These are phyloP conservation scores for Protophormia terraenovae DNA, from an alignment of 2,888 invertebrate genomes.

Conservation along the genomic window DNA sequence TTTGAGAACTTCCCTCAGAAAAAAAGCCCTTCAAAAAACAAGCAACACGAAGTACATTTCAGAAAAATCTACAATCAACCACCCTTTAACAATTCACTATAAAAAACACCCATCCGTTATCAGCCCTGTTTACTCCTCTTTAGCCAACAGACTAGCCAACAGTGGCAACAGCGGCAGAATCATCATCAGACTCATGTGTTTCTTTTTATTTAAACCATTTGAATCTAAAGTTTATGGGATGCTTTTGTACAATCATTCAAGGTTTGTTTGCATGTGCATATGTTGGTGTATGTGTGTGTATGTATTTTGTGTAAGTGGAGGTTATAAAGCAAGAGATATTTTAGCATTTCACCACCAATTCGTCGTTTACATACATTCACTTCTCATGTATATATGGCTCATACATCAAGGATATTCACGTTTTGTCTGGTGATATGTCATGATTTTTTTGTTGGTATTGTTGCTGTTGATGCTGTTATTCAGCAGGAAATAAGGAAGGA, in stretches of 20 bases:
- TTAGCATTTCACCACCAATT: slow-evolving; percentile 70
- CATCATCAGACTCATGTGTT: slow-evolving; percentile 61
- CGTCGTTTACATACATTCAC: slow-evolving; percentile 35
- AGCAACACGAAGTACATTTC: neutral
- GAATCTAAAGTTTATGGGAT: slow-evolving; percentile 64
- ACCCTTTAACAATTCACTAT: slow-evolving; percentile 45
- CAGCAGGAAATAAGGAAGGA: slow-evolving; percentile 51
- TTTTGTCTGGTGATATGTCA: slow-evolving; percentile 65
- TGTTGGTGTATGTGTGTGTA: too few relatives aligned
- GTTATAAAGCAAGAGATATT: slow-evolving; percentile 63
- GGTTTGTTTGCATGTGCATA: slow-evolving; percentile 39
- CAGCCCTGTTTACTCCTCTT: slow-evolving; percentile 56
- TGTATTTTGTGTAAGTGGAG: slow-evolving; percentile 47
- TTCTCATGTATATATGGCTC: slow-evolving; percentile 46
- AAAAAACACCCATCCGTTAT: slow-evolving; percentile 56
- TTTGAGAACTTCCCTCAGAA: slow-evolving; percentile 61
- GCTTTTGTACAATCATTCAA: slow-evolving; percentile 46
- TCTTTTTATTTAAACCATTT: slow-evolving; percentile 64
- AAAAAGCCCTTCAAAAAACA: slow-evolving; percentile 27
- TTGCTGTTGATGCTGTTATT: slow-evolving; percentile 11
- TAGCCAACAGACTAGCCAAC: slow-evolving; percentile 44
- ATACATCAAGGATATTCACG: slow-evolving; percentile 67
- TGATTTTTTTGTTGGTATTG: slow-evolving; percentile 58
- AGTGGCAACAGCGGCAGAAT: neutral
- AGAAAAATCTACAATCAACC: slow-evolving; percentile 38